Evolutionary conservation across 2,113 vertebrate genomes (phyloP).

Genomic region (Lates calcarifer): DNA sequence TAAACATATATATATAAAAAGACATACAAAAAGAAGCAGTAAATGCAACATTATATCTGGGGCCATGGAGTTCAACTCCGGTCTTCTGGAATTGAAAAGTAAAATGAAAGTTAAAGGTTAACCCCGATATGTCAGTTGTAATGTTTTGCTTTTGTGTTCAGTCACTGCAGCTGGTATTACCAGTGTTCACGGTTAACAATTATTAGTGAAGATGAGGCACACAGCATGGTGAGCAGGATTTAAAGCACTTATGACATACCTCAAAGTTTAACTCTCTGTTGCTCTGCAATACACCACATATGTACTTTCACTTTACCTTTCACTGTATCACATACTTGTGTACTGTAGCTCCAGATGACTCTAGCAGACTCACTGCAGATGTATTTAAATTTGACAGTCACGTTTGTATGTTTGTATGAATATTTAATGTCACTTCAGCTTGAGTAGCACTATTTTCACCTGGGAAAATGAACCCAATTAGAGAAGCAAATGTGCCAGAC

Average conservation of each 20-base stretch:
- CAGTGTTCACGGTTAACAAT: background rate
- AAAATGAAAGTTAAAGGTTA: background rate
- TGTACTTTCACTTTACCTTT: background rate
- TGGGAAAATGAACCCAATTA: background rate
- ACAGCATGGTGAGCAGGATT: background rate
- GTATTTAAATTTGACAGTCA: background rate
- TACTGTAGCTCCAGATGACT: background rate
- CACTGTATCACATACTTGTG: background rate
- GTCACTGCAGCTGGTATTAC: background rate
- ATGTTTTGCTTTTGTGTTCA: background rate
- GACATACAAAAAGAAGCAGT: no score
- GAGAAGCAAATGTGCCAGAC: background rate
- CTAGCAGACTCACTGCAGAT: background rate
- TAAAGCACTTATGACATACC: background rate
- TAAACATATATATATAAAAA: no score
- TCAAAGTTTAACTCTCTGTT: background rate
- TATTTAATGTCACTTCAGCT: background rate
- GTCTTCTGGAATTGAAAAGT: background rate
- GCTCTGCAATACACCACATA: background rate
- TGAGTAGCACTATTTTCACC: background rate
- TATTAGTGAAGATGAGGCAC: background rate
- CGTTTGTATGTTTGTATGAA: background rate
- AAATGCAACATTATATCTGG: background rate
- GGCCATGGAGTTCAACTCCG: background rate
- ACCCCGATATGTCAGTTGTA: background rate